These are phyloP conservation scores for Zygogramma bicolorata DNA, from an alignment of 2,888 invertebrate genomes.

Conservation along the genomic window DNA sequence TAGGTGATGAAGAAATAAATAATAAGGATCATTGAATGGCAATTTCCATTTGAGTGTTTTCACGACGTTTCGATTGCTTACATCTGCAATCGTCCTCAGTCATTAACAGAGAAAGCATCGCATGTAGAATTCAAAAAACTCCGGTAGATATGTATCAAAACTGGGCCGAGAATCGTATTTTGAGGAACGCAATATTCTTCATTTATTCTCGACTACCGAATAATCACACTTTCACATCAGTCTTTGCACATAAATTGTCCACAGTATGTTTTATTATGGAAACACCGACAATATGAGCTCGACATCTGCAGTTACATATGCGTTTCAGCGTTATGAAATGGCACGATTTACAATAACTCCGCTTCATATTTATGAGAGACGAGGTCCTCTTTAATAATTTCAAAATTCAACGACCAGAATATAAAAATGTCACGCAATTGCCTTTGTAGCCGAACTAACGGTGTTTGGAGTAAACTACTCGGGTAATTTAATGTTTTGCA, in stretches of 20 bases:
- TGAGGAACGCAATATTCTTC: too few species aligned
- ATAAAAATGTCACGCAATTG: constrained; percentile 44
- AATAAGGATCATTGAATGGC: too few species aligned
- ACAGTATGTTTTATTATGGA: not conserved
- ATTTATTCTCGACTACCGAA: too few species aligned
- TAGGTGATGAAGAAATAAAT: too few species aligned
- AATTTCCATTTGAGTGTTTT: too few species aligned
- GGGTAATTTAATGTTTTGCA: constrained; percentile 23
- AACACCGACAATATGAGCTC: not conserved
- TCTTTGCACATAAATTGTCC: not conserved
- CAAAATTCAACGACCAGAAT: constrained; percentile 43
- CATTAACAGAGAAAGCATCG: too few species aligned
- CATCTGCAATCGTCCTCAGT: too few species aligned
- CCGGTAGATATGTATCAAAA: too few species aligned
- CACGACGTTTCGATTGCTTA: too few species aligned
- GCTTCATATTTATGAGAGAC: constrained; percentile 30
- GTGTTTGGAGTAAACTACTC: constrained; percentile 34
- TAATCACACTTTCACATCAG: not conserved
- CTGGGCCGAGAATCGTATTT: too few species aligned
- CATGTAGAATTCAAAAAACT: too few species aligned
- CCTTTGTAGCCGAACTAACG: constrained; percentile 33
- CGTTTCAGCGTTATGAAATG: constrained; percentile 11
- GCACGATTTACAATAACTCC: constrained; percentile 17
- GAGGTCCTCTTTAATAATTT: constrained; percentile 37
- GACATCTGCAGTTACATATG: constrained; percentile 23